phyloP scores from a whole-genome alignment of 1,140 invertebrate species.

The Grapholita molesta region DNA sequence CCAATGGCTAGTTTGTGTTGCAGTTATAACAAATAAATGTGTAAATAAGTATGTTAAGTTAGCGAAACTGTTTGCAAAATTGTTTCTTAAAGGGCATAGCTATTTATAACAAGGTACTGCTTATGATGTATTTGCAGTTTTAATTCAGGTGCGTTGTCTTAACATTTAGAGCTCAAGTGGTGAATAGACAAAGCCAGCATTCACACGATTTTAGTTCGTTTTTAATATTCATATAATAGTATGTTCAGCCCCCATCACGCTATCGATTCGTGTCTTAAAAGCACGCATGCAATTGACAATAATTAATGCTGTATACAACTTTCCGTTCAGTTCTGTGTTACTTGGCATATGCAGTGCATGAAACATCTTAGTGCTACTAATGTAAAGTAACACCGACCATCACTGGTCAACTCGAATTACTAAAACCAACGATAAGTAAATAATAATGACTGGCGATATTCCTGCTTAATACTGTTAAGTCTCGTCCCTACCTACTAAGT shows the following conservation, averaged over 20 bases:
- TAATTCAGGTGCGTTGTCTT: too few relatives aligned
- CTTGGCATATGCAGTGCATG: neutral
- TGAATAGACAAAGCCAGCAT: too few relatives aligned
- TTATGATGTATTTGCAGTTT: neutral
- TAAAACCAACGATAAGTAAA: neutral
- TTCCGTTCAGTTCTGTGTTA: neutral
- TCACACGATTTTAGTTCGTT: too few relatives aligned
- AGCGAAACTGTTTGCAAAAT: neutral
- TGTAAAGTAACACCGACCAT: slow-evolving; percentile 33
- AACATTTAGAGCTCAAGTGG: too few relatives aligned
- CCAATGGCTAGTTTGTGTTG: too few relatives aligned
- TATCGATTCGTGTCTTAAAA: neutral
- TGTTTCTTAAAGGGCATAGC: neutral
- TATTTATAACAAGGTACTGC: neutral
- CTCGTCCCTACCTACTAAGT: too few relatives aligned
- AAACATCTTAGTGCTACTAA: slow-evolving; percentile 12
- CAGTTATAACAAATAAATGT: too few relatives aligned
- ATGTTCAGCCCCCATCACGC: too few relatives aligned
- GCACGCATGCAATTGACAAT: neutral
- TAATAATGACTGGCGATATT: neutral
- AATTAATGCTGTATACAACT: neutral
- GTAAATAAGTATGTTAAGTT: neutral
- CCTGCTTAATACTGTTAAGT: too few relatives aligned
- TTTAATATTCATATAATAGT: too few relatives aligned
- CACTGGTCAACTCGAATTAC: slow-evolving; percentile 21